Base-by-base conservation (phyloP, 2,888 invertebrate species). In the Phyllotreta striolata region DNA sequence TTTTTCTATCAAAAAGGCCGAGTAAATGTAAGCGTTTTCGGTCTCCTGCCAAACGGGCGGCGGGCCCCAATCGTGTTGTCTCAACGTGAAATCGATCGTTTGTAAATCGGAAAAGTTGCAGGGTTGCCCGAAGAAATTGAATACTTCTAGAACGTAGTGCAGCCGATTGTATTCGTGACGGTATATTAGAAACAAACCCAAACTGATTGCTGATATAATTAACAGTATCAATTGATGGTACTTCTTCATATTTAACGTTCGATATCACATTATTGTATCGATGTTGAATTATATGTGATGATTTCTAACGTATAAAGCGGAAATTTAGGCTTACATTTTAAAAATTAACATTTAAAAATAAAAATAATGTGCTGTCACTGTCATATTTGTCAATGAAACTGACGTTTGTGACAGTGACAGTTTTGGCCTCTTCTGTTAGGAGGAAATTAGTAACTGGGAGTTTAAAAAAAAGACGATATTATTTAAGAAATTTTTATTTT, bases 141-240 rank as follows among this genome's bases (percentile, higher is more conserved):
- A 86, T 6, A 93, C 93, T 82, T 92, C 91, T 9, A 95, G 80
- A 0, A 95, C 92, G 81, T 92, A 92, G 69, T 92, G 87, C 0
- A 95, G 82, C 47, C 90, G 88, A 78, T 92, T 91, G 76, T 95
- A 95, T 79, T 95, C 93, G 74, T 92, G 92, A 66, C 93, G 88
- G 78, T 95, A 95, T 76, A 94, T 87, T 14, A 95, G 83, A 67
- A 95, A 84, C 9, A 91, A 86, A 10, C 89, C 83, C 39, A 94
- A 83, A 79, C 93, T 93, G 39, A 91, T 78, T 68, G 88, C 81
- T 58, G 93, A 91, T 56, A 90, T 84, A 10, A 92, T 81, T 57
- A 92, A 82, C 56, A 95, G 84, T 56, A 89, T 82, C 51, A 93
- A 84, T 80, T 92, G 93, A 74, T 92, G 91, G 80, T 93, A 93